Conservation (phyloP, 2,888 invertebrate species). For the Parelbella ahira region DNA sequence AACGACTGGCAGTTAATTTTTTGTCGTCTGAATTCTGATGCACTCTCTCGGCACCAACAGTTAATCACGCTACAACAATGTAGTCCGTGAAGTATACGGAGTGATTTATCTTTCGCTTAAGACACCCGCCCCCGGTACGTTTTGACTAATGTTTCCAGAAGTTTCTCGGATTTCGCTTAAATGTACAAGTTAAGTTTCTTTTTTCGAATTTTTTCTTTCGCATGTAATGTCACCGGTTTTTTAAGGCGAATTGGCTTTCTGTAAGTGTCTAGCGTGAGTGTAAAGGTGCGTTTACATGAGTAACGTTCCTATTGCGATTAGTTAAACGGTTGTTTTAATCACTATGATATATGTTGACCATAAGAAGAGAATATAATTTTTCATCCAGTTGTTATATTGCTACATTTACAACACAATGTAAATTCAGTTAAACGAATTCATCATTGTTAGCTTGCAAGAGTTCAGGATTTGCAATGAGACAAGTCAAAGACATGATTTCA, state of each 20-base stretch:
- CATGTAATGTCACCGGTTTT: too few species aligned
- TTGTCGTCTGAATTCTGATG: conserved; percentile 8
- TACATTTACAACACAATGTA: too few species aligned
- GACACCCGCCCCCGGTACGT: conserved; percentile 16
- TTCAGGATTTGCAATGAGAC: too few species aligned
- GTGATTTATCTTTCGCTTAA: conserved; percentile 24
- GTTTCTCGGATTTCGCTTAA: conserved; percentile 22
- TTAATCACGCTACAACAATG: conserved; percentile 20
- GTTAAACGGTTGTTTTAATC: not conserved
- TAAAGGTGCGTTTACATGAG: conserved; percentile 2
- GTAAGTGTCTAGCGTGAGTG: conserved; percentile 6
- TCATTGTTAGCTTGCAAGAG: too few species aligned
- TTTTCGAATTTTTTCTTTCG: conserved; percentile 1
- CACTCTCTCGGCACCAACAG: conserved; percentile 13
- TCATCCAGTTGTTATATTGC: too few species aligned
- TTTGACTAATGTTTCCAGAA: conserved; percentile 22
- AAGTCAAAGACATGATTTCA: too few species aligned
- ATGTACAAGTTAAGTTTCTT: conserved; percentile 19
- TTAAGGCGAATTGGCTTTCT: conserved; percentile 17
- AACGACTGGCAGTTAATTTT: conserved; percentile 4
- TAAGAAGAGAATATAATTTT: too few species aligned
- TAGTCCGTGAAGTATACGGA: conserved; percentile 3
- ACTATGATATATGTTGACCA: too few species aligned
- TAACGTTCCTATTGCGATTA: not conserved
- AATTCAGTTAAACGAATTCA: too few species aligned